A percentile compares a stretch with the other conserved stretches of the same genome.
These are phyloP conservation scores for Phylloscopus whistleri DNA, from an alignment of 2,113 vertebrate genomes.

Conservation along the genomic window DNA sequence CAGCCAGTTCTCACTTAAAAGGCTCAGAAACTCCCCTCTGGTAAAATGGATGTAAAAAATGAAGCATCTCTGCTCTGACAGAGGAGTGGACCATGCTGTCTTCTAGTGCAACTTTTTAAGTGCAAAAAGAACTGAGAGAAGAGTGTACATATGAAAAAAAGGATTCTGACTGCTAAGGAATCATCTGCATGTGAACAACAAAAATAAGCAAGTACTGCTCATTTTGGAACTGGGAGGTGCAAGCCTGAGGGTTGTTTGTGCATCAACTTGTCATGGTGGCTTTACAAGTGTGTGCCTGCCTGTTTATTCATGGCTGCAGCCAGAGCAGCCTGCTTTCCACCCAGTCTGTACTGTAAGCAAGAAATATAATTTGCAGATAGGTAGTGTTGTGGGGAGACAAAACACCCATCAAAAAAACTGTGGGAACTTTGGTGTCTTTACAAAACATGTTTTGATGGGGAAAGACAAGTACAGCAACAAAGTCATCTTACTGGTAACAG, in stretches of 20 bases:
- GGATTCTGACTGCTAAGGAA: neutral
- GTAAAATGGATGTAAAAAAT: neutral
- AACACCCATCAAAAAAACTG: conserved; percentile 3
- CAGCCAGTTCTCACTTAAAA: neutral
- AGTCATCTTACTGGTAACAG: neutral
- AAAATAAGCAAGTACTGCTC: neutral
- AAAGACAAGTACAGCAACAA: conserved; percentile 14
- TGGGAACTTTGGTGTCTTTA: conserved; percentile 21
- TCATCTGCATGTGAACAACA: neutral
- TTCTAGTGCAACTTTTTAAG: neutral
- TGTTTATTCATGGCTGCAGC: conserved; percentile 1
- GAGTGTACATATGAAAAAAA: neutral
- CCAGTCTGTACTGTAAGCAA: neutral
- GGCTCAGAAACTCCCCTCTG: neutral
- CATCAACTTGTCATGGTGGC: conserved; percentile 30
- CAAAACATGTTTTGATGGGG: neutral
- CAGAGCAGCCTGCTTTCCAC: neutral
- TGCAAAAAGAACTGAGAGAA: neutral
- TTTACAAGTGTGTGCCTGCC: conserved; percentile 48
- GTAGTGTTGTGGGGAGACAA: neutral
- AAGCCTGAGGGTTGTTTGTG: conserved; percentile 22
- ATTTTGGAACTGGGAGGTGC: conserved; percentile 15
- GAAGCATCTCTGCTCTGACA: neutral
- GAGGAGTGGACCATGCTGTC: neutral
- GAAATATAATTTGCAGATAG: conserved; percentile 2